Conservation (phyloP, 2,797 vertebrate species). For the Melanotaenia maccullochi region DNA sequence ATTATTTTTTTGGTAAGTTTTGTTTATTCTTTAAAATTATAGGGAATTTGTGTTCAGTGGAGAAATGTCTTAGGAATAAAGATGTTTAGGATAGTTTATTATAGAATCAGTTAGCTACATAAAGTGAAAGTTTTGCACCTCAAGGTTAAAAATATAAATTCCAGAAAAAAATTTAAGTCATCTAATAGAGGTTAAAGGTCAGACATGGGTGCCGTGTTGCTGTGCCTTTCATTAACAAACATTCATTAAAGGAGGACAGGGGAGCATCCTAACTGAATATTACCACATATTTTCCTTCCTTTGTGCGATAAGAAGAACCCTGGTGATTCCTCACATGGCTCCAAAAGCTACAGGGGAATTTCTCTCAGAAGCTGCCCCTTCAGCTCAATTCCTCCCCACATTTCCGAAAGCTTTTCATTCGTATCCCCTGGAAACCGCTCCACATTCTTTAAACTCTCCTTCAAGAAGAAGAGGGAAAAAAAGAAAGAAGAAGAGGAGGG, state of each 20-base stretch:
- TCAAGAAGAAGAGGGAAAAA: conserved; percentile 62
- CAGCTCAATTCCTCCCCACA: conserved; percentile 85
- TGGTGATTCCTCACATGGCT: conserved; percentile 84
- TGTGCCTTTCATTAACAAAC: conserved; percentile 82
- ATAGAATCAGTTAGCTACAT: neutral
- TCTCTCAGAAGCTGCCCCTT: conserved; percentile 81
- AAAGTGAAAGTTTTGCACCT: conserved; percentile 11
- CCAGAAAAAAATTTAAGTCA: conserved; percentile 49
- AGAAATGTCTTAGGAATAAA: neutral
- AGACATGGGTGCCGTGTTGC: conserved; percentile 59
- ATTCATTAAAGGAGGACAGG: conserved; percentile 79
- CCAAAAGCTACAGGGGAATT: conserved; percentile 83
- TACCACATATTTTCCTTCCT: conserved; percentile 79
- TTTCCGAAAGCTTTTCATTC: conserved; percentile 89
- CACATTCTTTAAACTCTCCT: conserved; percentile 85
- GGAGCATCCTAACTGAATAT: conserved; percentile 80
- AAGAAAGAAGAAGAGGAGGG: conserved; percentile 28
- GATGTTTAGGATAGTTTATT: neutral
- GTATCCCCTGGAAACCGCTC: conserved; percentile 90
- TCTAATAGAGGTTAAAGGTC: conserved; percentile 73
- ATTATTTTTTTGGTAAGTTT: too few relatives aligned
- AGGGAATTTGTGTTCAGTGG: neutral
- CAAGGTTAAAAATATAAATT: conserved; percentile 31
- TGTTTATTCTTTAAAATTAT: neutral
- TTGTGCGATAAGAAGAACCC: conserved; percentile 84